Evolutionary conservation across 2,888 invertebrate species (phyloP).

Genomic region (Oxycera nigricornis): DNA sequence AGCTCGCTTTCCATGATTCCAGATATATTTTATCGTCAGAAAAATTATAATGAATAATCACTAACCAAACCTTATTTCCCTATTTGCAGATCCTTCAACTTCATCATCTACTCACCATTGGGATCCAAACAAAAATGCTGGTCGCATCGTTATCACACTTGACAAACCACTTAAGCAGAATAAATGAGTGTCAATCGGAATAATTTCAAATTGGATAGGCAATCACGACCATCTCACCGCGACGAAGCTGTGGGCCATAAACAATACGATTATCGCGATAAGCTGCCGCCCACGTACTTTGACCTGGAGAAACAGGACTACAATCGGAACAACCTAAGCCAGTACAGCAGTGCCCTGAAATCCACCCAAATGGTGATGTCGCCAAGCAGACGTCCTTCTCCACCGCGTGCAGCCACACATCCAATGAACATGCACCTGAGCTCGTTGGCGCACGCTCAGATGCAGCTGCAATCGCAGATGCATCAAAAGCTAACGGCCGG

Average conservation of each 20-base stretch:
- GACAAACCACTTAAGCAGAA: neutral
- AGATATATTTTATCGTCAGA: no score
- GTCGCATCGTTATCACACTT: neutral
- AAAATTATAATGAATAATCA: no score
- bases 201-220: conserved; percentile 45
- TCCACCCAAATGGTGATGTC: conserved; percentile 67
- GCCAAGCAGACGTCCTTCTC: conserved; percentile 72
- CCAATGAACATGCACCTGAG: conserved; percentile 62
- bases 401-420: conserved; percentile 64
- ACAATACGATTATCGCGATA: no score
- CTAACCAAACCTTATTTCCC: conserved; percentile 31
- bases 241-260: neutral
- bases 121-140: conserved; percentile 44
- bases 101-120: conserved; percentile 43
- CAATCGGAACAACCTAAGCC: conserved; percentile 26
- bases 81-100: conserved; percentile 45
- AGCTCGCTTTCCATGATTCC: no score
- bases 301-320: neutral
- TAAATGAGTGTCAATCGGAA: conserved; percentile 49
- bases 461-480: conserved; percentile 61
- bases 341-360: conserved; percentile 27
- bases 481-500: conserved; percentile 60
- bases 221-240: neutral
- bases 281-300: neutral
- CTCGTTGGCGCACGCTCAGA: conserved; percentile 59